A percentile compares a stretch with the other conserved stretches of the same genome.
Conservation (phyloP, 2,797 vertebrate species). For the Catamblyrhynchus diadema region DNA sequence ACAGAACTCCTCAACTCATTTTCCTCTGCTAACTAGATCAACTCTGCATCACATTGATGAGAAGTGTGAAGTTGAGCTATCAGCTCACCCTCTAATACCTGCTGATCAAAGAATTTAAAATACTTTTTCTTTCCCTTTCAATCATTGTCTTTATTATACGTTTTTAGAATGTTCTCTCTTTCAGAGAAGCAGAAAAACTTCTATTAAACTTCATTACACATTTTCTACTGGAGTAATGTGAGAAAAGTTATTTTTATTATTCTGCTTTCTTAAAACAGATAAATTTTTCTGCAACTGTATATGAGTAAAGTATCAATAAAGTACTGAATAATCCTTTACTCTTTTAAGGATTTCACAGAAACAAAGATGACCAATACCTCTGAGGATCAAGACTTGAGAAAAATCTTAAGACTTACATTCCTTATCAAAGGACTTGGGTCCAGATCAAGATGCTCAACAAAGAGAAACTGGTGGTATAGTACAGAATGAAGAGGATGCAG, state of each 20-base stretch:
- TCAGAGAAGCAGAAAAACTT: not conserved
- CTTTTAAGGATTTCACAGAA: not conserved
- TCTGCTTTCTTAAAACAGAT: not conserved
- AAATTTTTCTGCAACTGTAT: not conserved
- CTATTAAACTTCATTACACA: not conserved
- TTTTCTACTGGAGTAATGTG: not conserved
- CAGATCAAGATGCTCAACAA: not conserved
- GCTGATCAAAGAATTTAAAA: not conserved
- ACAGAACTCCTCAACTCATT: not conserved
- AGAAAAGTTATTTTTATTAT: not conserved
- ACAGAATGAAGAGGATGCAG: not conserved
- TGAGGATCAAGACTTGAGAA: not conserved
- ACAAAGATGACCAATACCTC: not conserved
- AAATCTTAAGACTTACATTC: not conserved
- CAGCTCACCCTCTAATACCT: not conserved
- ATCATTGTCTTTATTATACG: fast-evolving
- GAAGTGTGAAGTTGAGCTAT: not conserved
- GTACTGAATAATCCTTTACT: not conserved
- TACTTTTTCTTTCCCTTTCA: not conserved
- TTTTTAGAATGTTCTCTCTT: not conserved
- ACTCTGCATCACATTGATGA: not conserved
- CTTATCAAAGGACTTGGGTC: not conserved
- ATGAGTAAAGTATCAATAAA: not conserved
- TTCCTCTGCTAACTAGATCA: not conserved
- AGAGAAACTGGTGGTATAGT: not conserved